Conservation (phyloP, 1,140 invertebrate genomes). For the Drosophila kikkawai region DNA sequence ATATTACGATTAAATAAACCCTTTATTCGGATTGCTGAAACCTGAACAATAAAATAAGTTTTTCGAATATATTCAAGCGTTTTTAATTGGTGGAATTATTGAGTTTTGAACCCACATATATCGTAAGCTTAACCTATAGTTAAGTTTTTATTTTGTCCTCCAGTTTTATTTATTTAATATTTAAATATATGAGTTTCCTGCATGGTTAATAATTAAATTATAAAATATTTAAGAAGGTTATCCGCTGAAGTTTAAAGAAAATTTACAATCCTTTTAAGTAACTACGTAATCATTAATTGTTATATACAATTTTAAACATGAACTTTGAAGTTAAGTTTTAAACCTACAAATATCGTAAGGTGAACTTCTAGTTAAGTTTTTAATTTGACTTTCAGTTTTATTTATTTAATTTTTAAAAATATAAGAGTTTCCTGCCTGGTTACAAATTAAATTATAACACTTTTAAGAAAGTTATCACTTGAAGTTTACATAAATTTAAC, state of each 20-base stretch:
- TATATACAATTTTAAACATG: background rate
- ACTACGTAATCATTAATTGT: background rate
- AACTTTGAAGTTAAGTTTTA: background rate
- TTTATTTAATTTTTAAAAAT: background rate
- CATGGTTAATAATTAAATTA: background rate
- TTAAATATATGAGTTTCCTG: background rate
- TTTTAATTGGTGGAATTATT: background rate
- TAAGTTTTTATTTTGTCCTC: background rate
- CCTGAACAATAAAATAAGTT: constrained; percentile 79
- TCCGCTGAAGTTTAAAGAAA: too few relatives aligned
- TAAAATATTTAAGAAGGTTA: background rate
- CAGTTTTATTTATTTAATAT: background rate
- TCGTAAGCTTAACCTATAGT: background rate
- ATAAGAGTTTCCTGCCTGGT: background rate
- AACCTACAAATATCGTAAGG: background rate
- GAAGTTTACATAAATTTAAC: background rate
- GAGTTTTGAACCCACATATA: background rate
- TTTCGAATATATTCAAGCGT: constrained; percentile 54
- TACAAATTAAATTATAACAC: background rate
- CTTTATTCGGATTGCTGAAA: constrained; percentile 71
- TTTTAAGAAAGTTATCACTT: background rate
- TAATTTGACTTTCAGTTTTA: background rate
- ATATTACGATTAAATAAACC: constrained; percentile 72
- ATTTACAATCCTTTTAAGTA: background rate
- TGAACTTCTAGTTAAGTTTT: background rate